Evolutionary conservation across 2,888 invertebrate species (phyloP).

Genomic region (Prenolepis imparis): DNA sequence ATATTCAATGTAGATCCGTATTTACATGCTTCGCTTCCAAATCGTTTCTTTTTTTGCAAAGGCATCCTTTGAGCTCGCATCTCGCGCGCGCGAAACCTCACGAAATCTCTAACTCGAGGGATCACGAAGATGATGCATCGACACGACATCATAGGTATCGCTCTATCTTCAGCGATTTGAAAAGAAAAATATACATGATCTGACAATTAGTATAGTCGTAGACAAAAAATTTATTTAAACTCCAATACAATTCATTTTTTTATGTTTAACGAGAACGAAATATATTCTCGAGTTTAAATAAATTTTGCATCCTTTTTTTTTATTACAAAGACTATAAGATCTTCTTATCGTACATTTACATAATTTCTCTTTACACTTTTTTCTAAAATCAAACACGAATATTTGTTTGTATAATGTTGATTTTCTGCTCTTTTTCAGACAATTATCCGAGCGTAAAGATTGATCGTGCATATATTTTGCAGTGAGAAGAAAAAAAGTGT

Average conservation of each 20-base stretch:
- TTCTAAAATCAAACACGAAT: not conserved
- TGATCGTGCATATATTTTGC: not conserved
- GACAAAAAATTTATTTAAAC: not conserved
- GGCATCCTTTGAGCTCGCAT: slow-evolving; percentile 81
- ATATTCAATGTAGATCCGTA: slow-evolving; percentile 65
- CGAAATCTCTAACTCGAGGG: not conserved
- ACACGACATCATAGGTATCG: slow-evolving; percentile 11
- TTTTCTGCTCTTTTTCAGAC: not conserved
- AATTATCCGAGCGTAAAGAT: not conserved
- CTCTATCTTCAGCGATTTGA: slow-evolving; percentile 66
- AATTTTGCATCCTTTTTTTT: not conserved
- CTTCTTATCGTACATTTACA: not conserved
- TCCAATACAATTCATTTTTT: not conserved
- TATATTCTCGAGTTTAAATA: not conserved
- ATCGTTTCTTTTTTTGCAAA: slow-evolving; percentile 78
- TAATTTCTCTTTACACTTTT: not conserved
- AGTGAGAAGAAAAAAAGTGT: not conserved
- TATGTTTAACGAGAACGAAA: not conserved
- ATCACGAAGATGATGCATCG: slow-evolving; percentile 16
- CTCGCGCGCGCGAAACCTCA: slow-evolving; percentile 13
- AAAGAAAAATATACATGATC: slow-evolving; percentile 55
- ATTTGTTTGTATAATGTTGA: not conserved
- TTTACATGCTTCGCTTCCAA: slow-evolving; percentile 77
- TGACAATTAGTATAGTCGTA: slow-evolving; percentile 50
- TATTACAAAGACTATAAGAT: not conserved